Percentiles rank a stretch among this genome's conserved stretches.
Evolutionary conservation across 2,113 vertebrate genomes (phyloP).

Genomic region (Lonchura striata): DNA sequence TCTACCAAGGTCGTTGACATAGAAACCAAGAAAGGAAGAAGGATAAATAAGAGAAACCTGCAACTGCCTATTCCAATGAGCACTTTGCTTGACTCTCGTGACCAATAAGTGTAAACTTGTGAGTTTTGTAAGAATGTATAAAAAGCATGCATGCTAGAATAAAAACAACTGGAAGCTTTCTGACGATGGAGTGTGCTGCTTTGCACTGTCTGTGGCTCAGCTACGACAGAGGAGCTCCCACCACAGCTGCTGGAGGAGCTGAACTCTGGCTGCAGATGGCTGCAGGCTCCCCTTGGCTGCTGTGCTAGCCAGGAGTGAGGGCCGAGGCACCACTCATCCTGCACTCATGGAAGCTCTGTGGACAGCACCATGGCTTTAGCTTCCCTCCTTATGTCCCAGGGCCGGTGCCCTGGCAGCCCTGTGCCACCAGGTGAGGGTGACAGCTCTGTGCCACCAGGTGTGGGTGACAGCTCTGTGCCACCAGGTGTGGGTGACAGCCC

Average conservation of each 20-base stretch:
- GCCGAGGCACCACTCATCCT: not conserved
- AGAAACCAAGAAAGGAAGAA: not conserved
- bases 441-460: not conserved
- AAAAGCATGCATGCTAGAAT: not conserved
- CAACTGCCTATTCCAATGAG: not conserved
- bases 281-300: not conserved
- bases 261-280: too few species aligned
- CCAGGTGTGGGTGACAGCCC: not conserved
- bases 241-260: not conserved
- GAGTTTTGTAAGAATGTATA: not conserved
- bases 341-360: not conserved
- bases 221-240: not conserved
- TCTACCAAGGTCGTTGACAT: not conserved
- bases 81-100: not conserved
- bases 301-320: not conserved
- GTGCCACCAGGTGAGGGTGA: not conserved
- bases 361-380: not conserved
- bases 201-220: not conserved
- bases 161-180: not conserved
- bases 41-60: not conserved
- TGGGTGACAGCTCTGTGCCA: not conserved
- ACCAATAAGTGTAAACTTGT: not conserved
- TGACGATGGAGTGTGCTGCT: not conserved
- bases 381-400: fast-evolving
- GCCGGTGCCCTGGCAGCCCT: fast-evolving